These are phyloP conservation scores for Ptychochromis oligacanthus DNA, from an alignment of 2,113 vertebrate species.

Conservation along the genomic window DNA sequence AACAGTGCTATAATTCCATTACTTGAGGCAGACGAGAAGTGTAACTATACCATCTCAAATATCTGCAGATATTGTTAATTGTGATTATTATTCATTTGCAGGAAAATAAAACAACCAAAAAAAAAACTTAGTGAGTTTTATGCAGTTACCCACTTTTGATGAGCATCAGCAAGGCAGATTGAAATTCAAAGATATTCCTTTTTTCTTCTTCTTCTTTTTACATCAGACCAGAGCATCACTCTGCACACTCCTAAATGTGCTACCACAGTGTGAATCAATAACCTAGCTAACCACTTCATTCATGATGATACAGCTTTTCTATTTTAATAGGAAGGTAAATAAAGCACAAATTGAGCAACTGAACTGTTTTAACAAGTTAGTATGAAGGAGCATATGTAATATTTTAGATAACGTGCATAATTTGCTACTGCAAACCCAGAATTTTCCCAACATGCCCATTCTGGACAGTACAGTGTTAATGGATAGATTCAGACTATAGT, in stretches of 20 bases:
- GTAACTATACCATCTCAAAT: background rate
- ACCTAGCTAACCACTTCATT: background rate
- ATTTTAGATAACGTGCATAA: no score
- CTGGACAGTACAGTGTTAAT: no score
- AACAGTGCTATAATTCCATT: background rate
- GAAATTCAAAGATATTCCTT: background rate
- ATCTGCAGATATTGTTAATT: background rate
- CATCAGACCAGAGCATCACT: background rate
- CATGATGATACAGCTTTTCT: background rate
- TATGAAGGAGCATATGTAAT: no score
- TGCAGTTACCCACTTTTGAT: background rate
- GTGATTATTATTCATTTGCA: background rate
- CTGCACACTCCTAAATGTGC: background rate
- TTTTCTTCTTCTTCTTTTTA: background rate
- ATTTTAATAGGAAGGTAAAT: background rate
- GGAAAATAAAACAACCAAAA: background rate
- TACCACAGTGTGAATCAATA: background rate
- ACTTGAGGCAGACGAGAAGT: background rate
- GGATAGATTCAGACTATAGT: no score
- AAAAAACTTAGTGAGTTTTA: background rate
- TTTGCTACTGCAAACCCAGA: no score
- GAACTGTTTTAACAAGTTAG: accelerated
- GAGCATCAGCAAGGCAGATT: background rate
- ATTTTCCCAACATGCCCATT: no score
- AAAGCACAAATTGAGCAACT: background rate